A percentile compares a stretch with the other conserved stretches of the same genome.
These are phyloP conservation scores for Ophion obscuratus DNA, from an alignment of 2,888 invertebrate species.

Conservation along the genomic window DNA sequence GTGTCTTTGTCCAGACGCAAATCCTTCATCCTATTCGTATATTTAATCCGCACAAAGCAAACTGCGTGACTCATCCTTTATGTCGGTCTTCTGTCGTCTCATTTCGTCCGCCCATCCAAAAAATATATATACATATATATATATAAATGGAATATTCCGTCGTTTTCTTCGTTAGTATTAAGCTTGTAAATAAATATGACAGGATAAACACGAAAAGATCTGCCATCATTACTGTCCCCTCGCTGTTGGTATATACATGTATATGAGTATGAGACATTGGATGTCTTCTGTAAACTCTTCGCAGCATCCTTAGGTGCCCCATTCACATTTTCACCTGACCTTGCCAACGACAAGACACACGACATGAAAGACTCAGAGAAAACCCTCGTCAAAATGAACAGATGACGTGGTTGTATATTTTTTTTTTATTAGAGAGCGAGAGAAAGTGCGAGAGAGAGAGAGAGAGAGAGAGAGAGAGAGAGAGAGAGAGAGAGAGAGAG, in stretches of 20 bases:
- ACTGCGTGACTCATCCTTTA: slow-evolving; percentile 57
- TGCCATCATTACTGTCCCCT: slow-evolving; percentile 9
- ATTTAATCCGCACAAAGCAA: slow-evolving; percentile 76
- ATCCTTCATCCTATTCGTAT: slow-evolving; percentile 69
- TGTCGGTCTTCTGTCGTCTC: slow-evolving; percentile 47
- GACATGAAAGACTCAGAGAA: slow-evolving; percentile 16
- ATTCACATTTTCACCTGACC: slow-evolving; percentile 15
- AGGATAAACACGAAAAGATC: slow-evolving; percentile 74
- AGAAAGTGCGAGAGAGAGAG: too few relatives aligned
- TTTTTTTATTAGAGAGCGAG: too few relatives aligned
- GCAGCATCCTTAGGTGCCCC: neutral
- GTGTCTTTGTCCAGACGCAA: slow-evolving; percentile 74
- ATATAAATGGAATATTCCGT: neutral
- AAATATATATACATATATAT: neutral
- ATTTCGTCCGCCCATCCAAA: neutral
- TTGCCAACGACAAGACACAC: neutral
- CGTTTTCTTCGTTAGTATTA: slow-evolving; percentile 35
- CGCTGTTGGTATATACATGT: neutral
- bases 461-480: too few relatives aligned
- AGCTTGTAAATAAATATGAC: slow-evolving; percentile 78
- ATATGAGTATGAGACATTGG: neutral
- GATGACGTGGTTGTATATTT: too few relatives aligned
- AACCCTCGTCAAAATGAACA: slow-evolving; percentile 54
- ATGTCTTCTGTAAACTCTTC: neutral
- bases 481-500: too few relatives aligned